These are phyloP conservation scores for Enhydra lutris DNA, from an alignment of 2,113 vertebrate genomes.

Conservation along the genomic window DNA sequence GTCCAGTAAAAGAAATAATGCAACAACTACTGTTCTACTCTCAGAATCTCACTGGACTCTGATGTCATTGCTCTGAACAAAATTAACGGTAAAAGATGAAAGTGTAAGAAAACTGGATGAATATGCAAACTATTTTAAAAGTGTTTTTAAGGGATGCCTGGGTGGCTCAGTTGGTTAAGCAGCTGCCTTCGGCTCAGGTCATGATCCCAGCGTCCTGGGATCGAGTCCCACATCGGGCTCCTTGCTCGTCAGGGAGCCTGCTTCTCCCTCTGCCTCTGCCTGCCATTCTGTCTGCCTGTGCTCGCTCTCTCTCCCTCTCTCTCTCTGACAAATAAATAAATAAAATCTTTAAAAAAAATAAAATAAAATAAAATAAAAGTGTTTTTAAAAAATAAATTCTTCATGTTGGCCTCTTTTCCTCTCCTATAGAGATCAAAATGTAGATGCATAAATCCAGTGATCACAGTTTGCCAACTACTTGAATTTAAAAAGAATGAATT, in stretches of 20 bases:
- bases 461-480: background rate
- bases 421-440: background rate
- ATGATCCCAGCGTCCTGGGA: too few species aligned
- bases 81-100: background rate
- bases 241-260: too few species aligned
- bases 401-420: background rate
- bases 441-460: background rate
- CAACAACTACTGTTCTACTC: background rate
- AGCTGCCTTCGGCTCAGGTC: too few species aligned
- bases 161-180: too few species aligned
- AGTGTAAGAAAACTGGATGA: background rate
- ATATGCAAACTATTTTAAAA: background rate
- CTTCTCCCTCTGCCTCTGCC: too few species aligned
- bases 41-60: background rate
- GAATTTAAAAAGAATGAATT: constrained; percentile 44
- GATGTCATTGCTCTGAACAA: background rate
- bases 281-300: too few species aligned
- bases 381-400: background rate
- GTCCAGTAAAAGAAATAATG: background rate
- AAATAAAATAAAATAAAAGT: too few species aligned
- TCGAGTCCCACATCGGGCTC: too few species aligned
- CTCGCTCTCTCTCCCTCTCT: too few species aligned
- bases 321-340: too few species aligned
- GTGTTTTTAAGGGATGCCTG: background rate
- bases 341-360: too few species aligned